Percentiles rank a stretch among this genome's conserved stretches.
Evolutionary conservation across 2,797 vertebrate genomes (phyloP).

Genomic region (Gadopsis marmoratus): DNA sequence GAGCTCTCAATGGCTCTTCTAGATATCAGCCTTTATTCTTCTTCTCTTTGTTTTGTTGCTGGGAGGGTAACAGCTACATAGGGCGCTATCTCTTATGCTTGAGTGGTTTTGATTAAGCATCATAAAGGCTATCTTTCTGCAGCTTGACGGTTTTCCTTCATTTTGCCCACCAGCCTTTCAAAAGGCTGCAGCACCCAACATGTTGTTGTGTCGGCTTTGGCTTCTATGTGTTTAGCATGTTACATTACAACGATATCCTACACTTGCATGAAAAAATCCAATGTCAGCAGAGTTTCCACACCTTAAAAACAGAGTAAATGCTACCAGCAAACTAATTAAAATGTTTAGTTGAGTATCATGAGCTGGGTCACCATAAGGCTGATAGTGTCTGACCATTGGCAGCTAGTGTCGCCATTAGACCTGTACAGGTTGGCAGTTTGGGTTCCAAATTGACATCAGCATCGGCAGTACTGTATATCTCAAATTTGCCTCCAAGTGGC

Average conservation of each 20-base stretch:
- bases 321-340: neutral
- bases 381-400: neutral
- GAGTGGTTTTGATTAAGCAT: slow-evolving; percentile 81
- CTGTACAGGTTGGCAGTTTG: slow-evolving; percentile 63
- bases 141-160: slow-evolving; percentile 39
- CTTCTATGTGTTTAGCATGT: slow-evolving; percentile 1
- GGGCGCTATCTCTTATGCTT: slow-evolving; percentile 63
- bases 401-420: slow-evolving; percentile 67
- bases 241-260: neutral
- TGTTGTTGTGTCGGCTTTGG: neutral
- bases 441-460: slow-evolving; percentile 26
- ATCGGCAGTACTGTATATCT: neutral
- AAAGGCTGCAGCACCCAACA: neutral
- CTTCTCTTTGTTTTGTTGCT: slow-evolving; percentile 27
- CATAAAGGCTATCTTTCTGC: slow-evolving; percentile 54
- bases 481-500: slow-evolving; percentile 10
- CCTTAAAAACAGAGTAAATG: neutral
- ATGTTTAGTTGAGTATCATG: neutral
- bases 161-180: slow-evolving; percentile 21
- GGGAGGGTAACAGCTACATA: slow-evolving; percentile 53
- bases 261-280: neutral
- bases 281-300: neutral
- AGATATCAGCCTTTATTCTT: slow-evolving; percentile 63
- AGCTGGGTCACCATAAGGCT: neutral
- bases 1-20: slow-evolving; percentile 67